phyloP scores from a whole-genome alignment of 2,888 invertebrate species.

The Quadriops clusia region DNA sequence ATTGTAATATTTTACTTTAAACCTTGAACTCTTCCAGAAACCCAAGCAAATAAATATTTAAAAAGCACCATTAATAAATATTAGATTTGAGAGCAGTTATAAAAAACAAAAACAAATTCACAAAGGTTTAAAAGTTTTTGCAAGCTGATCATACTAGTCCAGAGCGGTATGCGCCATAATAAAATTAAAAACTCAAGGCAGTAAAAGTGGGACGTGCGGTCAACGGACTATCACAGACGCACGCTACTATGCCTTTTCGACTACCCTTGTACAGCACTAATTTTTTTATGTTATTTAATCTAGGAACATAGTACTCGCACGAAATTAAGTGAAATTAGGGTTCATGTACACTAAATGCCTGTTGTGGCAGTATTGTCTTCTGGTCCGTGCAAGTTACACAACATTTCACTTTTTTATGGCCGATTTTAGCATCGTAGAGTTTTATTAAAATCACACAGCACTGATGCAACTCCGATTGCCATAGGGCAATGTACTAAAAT shows the following conservation, averaged over 20 bases:
- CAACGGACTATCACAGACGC: constrained; percentile 34
- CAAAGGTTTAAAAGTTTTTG: too few species aligned
- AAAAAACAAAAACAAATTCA: too few species aligned
- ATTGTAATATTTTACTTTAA: too few species aligned
- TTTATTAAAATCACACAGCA: constrained; percentile 4
- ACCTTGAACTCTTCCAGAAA: constrained; percentile 3
- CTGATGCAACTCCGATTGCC: constrained; percentile 5
- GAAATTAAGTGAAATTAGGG: constrained; percentile 26
- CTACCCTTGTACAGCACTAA: constrained; percentile 28
- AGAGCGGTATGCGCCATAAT: too few species aligned
- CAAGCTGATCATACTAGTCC: too few species aligned
- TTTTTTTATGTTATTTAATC: constrained; percentile 28
- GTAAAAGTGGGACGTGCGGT: constrained; percentile 21
- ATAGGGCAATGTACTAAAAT: too few species aligned
- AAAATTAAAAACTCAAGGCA: constrained; percentile 1
- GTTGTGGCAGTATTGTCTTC: constrained; percentile 24
- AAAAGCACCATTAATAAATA: constrained; percentile 20
- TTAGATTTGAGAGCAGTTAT: constrained; percentile 16
- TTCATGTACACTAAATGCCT: constrained; percentile 28
- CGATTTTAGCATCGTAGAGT: constrained; percentile 16
- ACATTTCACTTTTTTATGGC: constrained; percentile 16
- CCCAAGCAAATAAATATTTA: constrained; percentile 11
- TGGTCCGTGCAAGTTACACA: constrained; percentile 17
- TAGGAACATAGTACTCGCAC: constrained; percentile 35
- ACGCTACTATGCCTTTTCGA: constrained; percentile 19